Percentiles rank a stretch among this genome's conserved stretches.
Conservation (phyloP, 2,797 vertebrate genomes). For the Alauda arvensis region DNA sequence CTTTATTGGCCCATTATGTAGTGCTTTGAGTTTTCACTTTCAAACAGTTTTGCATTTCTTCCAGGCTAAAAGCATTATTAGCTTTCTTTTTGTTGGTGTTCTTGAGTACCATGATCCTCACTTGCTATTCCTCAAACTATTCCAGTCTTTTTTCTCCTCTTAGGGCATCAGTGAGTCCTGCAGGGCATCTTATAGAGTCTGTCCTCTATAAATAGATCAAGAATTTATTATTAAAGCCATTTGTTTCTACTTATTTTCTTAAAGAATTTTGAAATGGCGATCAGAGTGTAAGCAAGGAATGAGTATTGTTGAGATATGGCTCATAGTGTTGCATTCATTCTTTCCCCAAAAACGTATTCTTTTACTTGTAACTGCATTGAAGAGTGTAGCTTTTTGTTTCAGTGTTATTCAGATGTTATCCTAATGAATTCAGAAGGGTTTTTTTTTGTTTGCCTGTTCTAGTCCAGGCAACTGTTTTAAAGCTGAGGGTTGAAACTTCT, state of each 20-base stretch:
- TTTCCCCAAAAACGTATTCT: neutral
- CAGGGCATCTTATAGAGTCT: neutral
- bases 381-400: neutral
- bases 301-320: neutral
- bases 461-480: slow-evolving; percentile 14
- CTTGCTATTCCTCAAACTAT: neutral
- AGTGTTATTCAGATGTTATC: neutral
- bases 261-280: neutral
- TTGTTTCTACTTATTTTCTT: neutral
- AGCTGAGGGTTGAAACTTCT: neutral
- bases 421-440: neutral
- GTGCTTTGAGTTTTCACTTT: neutral
- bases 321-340: neutral
- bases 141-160: neutral
- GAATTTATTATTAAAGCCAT: neutral
- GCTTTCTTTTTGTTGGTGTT: neutral
- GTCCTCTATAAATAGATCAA: neutral
- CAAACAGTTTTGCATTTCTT: neutral
- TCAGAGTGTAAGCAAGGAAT: neutral
- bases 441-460: neutral
- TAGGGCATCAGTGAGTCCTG: neutral
- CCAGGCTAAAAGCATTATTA: neutral
- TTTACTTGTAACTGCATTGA: neutral
- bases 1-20: neutral
- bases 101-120: neutral